Evolutionary conservation across 2,113 vertebrate genomes (phyloP), one percentile per base, ranked within the genome.

Genomic region (Lagopus leucura): DNA sequence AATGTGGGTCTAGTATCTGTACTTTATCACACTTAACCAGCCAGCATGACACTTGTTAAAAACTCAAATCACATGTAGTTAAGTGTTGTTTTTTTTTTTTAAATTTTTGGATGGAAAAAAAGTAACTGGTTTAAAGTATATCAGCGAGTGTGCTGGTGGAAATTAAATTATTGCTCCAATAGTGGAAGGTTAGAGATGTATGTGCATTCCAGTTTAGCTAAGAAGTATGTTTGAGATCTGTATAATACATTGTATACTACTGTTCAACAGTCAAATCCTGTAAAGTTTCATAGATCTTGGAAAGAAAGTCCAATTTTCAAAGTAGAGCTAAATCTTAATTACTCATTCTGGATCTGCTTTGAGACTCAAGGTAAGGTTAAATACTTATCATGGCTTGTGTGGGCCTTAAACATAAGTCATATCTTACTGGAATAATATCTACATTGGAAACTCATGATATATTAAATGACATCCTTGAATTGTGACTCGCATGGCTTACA

Each of bases 31-130:
- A 10, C 27, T 57, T 58, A 30, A 10, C 8, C 67, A 2, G 0
- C 65, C 47, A 52, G n/a, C n/a, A 47, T 14, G 15, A 42, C 6
- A 3, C 24, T 84, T 55, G 16, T 6, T 57, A 74, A 67, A 84
- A 65, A 8, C 47, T 40, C 8, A 65, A 30, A 7, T 79, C 69
- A 25, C 0, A 0, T n/a, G 28, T 9, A 19, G 7, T 47, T 57
- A 18, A 74, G 8, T 21, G 47, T 50, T 79, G 47, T 50, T 82
- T 60, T 16, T 42, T 10, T 38, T 38, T 28, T 28, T 85, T 28
- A 52, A 30, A 2, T 0, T 72, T 2, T 0, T 69, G 47, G 2
- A 10, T 20, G 15, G 4, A 18, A 50, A 30, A 20, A 20, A 13
- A 43, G 11, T 36, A 48, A 30, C n/a, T 66, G 13, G 2, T 67